These are phyloP conservation scores for Sicus ferrugineus DNA, from an alignment of 2,888 invertebrate genomes.

Conservation along the genomic window DNA sequence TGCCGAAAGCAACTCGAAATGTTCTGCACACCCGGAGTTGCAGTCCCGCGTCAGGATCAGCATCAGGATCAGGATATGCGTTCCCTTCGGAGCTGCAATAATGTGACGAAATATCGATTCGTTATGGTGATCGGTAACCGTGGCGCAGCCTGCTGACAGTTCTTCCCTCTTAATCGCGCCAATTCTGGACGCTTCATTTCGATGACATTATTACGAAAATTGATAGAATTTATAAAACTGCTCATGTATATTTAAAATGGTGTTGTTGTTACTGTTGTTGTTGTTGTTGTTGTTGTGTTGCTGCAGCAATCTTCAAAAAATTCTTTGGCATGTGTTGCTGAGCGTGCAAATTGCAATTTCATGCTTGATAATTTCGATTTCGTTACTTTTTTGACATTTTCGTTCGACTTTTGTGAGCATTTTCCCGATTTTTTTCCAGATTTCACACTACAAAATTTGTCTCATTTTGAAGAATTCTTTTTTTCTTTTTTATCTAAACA, in stretches of 20 bases:
- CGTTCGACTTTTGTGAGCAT: background rate
- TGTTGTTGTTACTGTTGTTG: background rate
- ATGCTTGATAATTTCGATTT: constrained; percentile 39
- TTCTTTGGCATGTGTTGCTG: constrained; percentile 43
- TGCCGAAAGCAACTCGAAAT: no score
- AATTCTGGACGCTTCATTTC: constrained; percentile 26
- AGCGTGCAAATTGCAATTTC: constrained; percentile 44
- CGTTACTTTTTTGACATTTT: constrained; percentile 12
- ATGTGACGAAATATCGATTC: constrained; percentile 15
- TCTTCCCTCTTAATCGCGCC: background rate
- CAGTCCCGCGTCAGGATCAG: no score
- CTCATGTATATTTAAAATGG: background rate
- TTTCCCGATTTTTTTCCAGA: background rate
- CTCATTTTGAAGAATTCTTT: background rate
- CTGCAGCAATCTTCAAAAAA: background rate
- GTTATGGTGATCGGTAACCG: constrained; percentile 20
- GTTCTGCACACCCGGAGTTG: no score
- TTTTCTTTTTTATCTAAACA: constrained; percentile 6
- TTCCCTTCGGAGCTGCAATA: no score
- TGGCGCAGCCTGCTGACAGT: background rate
- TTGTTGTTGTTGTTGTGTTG: background rate
- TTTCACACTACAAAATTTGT: constrained; percentile 25
- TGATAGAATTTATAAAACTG: background rate
- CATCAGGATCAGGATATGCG: no score
- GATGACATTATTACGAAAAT: constrained; percentile 43